A percentile compares a stretch with the other conserved stretches of the same genome.
Evolutionary conservation across 2,113 vertebrate genomes (phyloP).

Genomic region (Xiphophorus couchianus): DNA sequence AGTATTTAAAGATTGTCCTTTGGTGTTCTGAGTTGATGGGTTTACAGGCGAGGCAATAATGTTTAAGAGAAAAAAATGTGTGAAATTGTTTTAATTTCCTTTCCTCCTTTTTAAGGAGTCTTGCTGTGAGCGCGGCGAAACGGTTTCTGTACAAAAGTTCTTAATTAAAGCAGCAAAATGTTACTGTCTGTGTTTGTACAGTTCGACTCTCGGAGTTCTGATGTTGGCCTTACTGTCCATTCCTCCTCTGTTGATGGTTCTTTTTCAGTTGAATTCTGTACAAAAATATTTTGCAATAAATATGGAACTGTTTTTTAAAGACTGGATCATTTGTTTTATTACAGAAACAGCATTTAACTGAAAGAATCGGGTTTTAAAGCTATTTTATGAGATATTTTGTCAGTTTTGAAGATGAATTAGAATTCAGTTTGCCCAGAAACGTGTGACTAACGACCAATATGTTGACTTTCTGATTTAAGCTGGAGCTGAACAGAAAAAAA

Average conservation of each 20-base stretch:
- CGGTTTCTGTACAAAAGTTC: constrained; percentile 61
- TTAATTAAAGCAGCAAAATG: constrained; percentile 72
- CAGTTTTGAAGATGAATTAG: not conserved
- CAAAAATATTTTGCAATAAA: constrained; percentile 88
- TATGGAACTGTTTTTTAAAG: constrained; percentile 83
- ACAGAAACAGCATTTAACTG: not conserved
- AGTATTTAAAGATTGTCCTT: constrained; percentile 50
- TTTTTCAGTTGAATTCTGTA: constrained; percentile 82
- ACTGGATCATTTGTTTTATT: constrained; percentile 18
- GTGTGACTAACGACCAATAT: not conserved
- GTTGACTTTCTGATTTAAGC: not conserved
- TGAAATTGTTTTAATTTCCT: constrained; percentile 33
- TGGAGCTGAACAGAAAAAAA: not conserved
- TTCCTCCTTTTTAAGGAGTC: constrained; percentile 39
- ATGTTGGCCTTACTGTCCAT: constrained; percentile 85
- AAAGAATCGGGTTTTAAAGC: not conserved
- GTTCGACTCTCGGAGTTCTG: constrained; percentile 76
- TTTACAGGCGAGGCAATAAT: constrained; percentile 68
- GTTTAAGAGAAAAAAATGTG: constrained; percentile 47
- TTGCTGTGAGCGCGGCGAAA: constrained; percentile 44
- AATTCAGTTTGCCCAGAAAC: not conserved
- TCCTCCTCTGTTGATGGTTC: constrained; percentile 69
- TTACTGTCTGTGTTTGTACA: constrained; percentile 80
- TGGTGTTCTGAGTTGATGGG: constrained; percentile 45
- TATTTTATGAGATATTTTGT: not conserved